Percentiles rank a stretch among this genome's conserved stretches.
These are phyloP conservation scores for Tetranychus truncatus DNA, from an alignment of 2,888 invertebrate species.

Conservation along the genomic window DNA sequence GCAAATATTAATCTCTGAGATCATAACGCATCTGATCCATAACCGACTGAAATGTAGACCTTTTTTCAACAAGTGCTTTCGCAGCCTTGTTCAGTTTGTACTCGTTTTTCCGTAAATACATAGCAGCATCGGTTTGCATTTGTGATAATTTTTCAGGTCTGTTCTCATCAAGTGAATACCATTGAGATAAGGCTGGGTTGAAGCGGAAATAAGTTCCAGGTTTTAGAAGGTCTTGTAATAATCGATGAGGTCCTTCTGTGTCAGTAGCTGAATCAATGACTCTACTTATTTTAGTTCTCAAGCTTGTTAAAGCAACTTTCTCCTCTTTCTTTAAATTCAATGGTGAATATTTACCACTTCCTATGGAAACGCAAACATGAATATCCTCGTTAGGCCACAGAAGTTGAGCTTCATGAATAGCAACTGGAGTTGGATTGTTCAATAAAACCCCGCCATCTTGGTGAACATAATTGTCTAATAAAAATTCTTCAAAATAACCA, in stretches of 20 bases:
- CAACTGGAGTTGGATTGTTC: constrained; percentile 74
- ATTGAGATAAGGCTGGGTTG: constrained; percentile 66
- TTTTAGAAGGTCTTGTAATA: constrained; percentile 54
- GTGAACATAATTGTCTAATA: constrained; percentile 47
- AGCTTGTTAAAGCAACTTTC: constrained; percentile 37
- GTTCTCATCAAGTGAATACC: constrained; percentile 60
- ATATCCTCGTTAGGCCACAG: constrained; percentile 57
- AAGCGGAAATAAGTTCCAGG: constrained; percentile 57
- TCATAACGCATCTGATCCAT: not conserved
- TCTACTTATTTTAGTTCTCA: constrained; percentile 59
- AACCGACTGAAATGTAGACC: constrained; percentile 10
- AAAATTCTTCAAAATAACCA: constrained; percentile 68
- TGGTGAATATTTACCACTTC: constrained; percentile 44
- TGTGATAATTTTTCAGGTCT: constrained; percentile 49
- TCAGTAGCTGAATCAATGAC: constrained; percentile 69
- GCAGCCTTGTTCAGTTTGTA: constrained; percentile 41
- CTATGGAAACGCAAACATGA: constrained; percentile 57
- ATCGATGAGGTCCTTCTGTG: constrained; percentile 62
- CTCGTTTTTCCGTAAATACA: constrained; percentile 62
- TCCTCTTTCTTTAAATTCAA: constrained; percentile 17
- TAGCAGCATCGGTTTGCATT: constrained; percentile 52
- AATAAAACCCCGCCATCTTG: constrained; percentile 67
- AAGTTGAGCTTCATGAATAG: constrained; percentile 63
- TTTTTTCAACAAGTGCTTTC: constrained; percentile 23
- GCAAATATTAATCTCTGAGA: not conserved